phyloP scores from a whole-genome alignment of 2,113 vertebrate genomes.

The Callorhinus ursinus region DNA sequence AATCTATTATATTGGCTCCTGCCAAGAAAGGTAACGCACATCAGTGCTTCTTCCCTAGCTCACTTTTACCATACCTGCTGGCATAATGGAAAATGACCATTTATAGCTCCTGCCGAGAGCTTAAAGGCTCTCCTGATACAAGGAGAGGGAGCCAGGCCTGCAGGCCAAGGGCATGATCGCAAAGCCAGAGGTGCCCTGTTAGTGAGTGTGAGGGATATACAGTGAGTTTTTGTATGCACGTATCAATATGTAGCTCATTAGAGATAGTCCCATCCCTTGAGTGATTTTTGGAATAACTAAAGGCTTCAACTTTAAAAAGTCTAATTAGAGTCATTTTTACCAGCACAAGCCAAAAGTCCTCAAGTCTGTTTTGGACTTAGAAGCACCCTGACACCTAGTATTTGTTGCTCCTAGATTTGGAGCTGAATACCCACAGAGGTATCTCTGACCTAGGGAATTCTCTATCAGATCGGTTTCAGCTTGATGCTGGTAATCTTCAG shows the following conservation, averaged over 20 bases:
- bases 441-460: not conserved
- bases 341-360: not conserved
- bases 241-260: not conserved
- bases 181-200: not conserved
- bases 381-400: not conserved
- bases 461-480: not conserved
- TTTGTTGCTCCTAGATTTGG: not conserved
- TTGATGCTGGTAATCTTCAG: not conserved
- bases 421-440: not conserved
- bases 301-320: not conserved
- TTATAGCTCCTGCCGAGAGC: not conserved
- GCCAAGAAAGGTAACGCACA: not conserved
- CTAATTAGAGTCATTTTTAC: not conserved
- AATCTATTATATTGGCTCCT: not conserved
- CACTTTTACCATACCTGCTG: not conserved
- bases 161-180: not conserved
- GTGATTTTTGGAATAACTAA: not conserved
- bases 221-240: not conserved
- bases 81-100: not conserved
- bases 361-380: not conserved
- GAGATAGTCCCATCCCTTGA: not conserved
- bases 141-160: not conserved
- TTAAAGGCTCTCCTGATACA: not conserved
- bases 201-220: not conserved
- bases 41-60: not conserved